Base-by-base conservation (phyloP, 2,797 vertebrate species). In the Furcifer pardalis region DNA sequence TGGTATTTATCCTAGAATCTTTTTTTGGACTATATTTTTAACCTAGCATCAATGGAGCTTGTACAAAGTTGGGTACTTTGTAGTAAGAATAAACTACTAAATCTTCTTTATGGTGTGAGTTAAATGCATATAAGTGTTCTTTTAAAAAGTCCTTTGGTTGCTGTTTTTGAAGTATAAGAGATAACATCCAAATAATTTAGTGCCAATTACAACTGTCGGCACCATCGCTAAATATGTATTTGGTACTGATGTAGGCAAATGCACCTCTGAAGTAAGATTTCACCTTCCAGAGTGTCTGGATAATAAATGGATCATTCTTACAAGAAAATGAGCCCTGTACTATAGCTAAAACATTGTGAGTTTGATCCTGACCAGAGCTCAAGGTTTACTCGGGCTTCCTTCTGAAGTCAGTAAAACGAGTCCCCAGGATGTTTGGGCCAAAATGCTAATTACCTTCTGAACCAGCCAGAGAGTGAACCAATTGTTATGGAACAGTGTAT, bases 1-100 rank as follows among this genome's bases (percentile, higher is more conserved):
- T 90, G 79, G 44, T 87, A 87, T 91, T 85, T 91, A 88, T 88
- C 77, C 73, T 82, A 74, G 63, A 87, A 89, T 87, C 87, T 73
- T 73, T 72, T 79, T 91, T 89, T 80, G 68, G 72, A 65, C 83
- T 89, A 4, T 86, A 86, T 86, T 92, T 92, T 90, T 87, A 89
- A 84, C 79, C 83, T 49, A 19, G 8, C 81, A 49, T 77, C 89
- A 89, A 89, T 80, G 66, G 81, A 81, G 86, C 49, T 2, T 87
- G 60, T 59, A 87, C 52, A 79, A 87, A 89, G 12, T 81, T 86
- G 77, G 7, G 71, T 37, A 73, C 73, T 86, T 87, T 86, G 85
- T 80, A 83, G 85, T 78, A 8, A 44, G 25, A 81, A 59, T 65
- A 44, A 1, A 2, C 49, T 87, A 40, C 78, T 91, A 0, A 79